These are phyloP conservation scores for Caenorhabditis sinica DNA, from an alignment of 2,888 invertebrate species.

Conservation along the genomic window DNA sequence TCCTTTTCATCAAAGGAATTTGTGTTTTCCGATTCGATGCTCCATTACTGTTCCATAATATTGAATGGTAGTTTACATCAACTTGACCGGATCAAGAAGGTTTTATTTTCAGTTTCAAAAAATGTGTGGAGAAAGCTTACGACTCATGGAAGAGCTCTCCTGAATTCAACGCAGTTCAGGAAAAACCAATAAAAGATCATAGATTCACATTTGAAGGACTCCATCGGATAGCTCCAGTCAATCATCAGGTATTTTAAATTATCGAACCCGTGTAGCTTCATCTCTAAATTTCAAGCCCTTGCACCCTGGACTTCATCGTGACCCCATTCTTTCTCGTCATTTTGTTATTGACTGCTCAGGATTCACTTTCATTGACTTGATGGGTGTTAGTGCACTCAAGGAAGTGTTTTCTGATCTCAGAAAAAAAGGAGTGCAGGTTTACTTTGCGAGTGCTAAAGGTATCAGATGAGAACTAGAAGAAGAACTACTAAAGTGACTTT, in stretches of 20 bases:
- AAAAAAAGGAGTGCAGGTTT: conserved; percentile 76
- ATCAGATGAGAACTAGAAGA: conserved; percentile 5
- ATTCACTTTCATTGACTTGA: conserved; percentile 82
- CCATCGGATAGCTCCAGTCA: conserved; percentile 30
- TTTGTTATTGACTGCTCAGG: conserved; percentile 83
- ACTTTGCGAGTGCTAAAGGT: conserved; percentile 82
- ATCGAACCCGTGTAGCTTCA: neutral
- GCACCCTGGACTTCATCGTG: conserved; percentile 31
- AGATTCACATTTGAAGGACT: conserved; percentile 14
- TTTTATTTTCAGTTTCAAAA: conserved; percentile 66
- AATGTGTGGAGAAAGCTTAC: conserved; percentile 66
- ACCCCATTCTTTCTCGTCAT: conserved; percentile 71
- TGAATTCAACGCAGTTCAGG: conserved; percentile 67
- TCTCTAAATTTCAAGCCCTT: conserved; percentile 10
- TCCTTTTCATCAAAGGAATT: conserved; percentile 80
- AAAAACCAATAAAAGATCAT: conserved; percentile 11
- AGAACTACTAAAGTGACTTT: neutral
- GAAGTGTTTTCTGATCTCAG: conserved; percentile 78
- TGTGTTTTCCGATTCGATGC: conserved; percentile 86
- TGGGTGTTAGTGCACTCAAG: conserved; percentile 83
- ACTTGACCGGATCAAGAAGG: neutral
- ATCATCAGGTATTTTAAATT: neutral
- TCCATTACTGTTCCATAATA: conserved; percentile 85
- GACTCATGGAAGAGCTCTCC: conserved; percentile 70
- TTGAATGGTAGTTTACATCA: conserved; percentile 78